phyloP scores from a whole-genome alignment of 2,797 vertebrate species.

The Schizopygopsis pylzovi region DNA sequence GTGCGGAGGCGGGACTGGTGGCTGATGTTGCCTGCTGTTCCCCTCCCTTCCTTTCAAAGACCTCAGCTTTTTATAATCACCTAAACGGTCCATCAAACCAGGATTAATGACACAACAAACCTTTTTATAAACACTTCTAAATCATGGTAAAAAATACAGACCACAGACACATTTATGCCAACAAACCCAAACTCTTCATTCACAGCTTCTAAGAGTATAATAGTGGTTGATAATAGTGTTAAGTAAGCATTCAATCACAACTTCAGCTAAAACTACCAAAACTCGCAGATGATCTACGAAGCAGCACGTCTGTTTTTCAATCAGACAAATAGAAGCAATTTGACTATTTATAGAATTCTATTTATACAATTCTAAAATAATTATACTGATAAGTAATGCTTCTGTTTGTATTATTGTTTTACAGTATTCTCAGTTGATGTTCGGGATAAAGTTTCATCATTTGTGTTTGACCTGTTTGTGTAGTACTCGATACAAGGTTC shows the following conservation, averaged over 20 bases:
- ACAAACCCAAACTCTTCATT: constrained; percentile 22
- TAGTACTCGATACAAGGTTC: constrained; percentile 1
- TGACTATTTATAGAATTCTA: background rate
- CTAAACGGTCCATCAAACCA: constrained; percentile 16
- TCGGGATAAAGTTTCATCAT: background rate
- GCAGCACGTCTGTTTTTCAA: background rate
- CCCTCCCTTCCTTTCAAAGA: constrained; percentile 2
- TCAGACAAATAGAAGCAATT: background rate
- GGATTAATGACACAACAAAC: constrained; percentile 35
- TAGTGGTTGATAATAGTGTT: background rate
- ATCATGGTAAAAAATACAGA: constrained; percentile 2
- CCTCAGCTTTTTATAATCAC: constrained; percentile 9
- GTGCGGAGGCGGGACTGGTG: constrained; percentile 11
- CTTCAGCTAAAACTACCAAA: background rate
- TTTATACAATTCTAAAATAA: background rate
- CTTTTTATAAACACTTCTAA: constrained; percentile 15
- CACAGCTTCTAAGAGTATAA: constrained; percentile 32
- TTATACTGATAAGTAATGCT: too few relatives aligned
- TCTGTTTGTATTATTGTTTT: background rate
- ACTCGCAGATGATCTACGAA: background rate
- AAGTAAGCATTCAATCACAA: background rate
- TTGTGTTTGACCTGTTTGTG: background rate
- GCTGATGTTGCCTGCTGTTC: constrained; percentile 14
- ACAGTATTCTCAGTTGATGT: background rate
- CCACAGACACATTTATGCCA: constrained; percentile 19